Conservation (phyloP, 2,113 vertebrate species). For the Desmodus rotundus region DNA sequence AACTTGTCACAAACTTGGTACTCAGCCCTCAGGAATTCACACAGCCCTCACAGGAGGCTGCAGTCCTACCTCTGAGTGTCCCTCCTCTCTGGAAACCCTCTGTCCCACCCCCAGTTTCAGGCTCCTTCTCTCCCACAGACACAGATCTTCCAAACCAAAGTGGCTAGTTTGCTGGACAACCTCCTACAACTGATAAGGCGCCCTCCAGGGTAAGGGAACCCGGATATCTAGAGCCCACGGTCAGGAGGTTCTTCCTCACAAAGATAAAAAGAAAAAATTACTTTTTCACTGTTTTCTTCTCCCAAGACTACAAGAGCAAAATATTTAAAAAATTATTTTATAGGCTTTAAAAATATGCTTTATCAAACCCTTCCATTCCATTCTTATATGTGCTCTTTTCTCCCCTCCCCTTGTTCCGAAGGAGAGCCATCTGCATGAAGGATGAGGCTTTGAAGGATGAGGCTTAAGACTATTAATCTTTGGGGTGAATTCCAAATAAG, state of each 20-base stretch:
- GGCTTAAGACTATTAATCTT: not conserved
- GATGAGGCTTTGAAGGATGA: not conserved
- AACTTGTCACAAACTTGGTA: not conserved
- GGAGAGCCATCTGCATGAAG: not conserved
- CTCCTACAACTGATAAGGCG: not conserved
- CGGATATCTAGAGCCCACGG: not conserved
- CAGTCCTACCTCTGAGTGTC: no score
- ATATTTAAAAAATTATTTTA: not conserved
- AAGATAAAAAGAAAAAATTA: not conserved
- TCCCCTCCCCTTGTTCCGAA: not conserved
- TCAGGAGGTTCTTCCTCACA: not conserved
- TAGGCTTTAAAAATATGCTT: not conserved
- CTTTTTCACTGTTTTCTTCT: not conserved
- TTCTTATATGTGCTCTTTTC: not conserved
- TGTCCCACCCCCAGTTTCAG: not conserved
- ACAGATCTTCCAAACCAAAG: not conserved
- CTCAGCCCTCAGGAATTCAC: not conserved
- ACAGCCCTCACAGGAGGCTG: not conserved
- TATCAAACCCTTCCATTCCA: not conserved
- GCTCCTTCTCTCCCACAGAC: not conserved
- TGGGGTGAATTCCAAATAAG: no score
- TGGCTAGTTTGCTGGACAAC: not conserved
- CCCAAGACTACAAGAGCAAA: not conserved
- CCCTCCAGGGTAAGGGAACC: not conserved
- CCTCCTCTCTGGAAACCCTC: not conserved